Evolutionary conservation across 2,888 invertebrate species (phyloP), one percentile per base, ranked within the genome.

Genomic region (Tipula vernalis): DNA sequence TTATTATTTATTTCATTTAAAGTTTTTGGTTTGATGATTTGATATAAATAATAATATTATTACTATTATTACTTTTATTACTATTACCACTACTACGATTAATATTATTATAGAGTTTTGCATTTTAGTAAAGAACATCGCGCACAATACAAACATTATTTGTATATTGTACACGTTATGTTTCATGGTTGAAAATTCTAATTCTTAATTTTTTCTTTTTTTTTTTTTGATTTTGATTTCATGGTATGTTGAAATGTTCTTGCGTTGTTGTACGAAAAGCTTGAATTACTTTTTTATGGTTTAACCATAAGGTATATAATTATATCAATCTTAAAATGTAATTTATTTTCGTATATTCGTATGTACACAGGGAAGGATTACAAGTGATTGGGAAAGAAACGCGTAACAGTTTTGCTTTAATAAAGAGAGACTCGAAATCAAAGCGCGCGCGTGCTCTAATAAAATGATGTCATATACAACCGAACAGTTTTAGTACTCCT

Each of bases 291-390:
- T 71, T 71, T 71, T 71, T 71, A 71, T 71, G 71, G 28, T 71
- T 71, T 71, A 71, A 71, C 18, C 71, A 71, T 71, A 28, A 71
- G 71, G 71, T 71, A 71, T 71, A 71, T 71, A 71, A 71, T 71
- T 71, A 71, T 71, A 71, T 71, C 71, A 71, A 71, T 71, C 71
- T 71, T 71, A 71, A 57, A 71, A 71, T 71, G 71, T 71, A 71
- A 71, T 71, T 71, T 71, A 71, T 71, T 71, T 71, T 28, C 1
- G 18, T 71, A 71, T 71, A 10, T 51, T 44, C 3, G 44, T 44
- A 44, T 44, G 10, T 44, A 44, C 10, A 39, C 6, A 39, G 3
- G 39, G 39, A 51, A 51, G 51, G 51, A 51, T 51, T 51, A 51
- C 51, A 51, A 15, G 5, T 51, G 15, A 15, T 15, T 51, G 2